Conservation (phyloP, 2,888 invertebrate genomes). For the Lymantria dispar region DNA sequence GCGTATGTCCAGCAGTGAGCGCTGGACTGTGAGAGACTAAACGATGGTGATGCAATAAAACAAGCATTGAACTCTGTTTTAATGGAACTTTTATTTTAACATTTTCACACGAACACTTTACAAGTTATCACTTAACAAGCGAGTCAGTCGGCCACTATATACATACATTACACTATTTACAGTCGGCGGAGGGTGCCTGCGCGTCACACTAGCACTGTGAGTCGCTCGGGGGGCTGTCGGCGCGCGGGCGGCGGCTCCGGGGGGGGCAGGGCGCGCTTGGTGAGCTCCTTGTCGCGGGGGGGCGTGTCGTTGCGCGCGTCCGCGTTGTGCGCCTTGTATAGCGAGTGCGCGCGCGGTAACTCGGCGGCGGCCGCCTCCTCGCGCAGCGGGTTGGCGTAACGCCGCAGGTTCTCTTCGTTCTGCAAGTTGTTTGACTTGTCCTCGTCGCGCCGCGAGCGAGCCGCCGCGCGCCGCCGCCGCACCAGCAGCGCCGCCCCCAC, state of each 20-base stretch:
- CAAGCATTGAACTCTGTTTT: slow-evolving; percentile 22
- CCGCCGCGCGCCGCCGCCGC: slow-evolving; percentile 47
- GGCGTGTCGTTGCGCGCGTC: slow-evolving; percentile 93
- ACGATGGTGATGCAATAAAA: neutral
- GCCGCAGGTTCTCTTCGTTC: slow-evolving; percentile 93
- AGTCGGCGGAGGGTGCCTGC: slow-evolving; percentile 30
- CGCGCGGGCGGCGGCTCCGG: slow-evolving; percentile 61
- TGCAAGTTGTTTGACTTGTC: slow-evolving; percentile 95
- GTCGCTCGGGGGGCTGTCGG: slow-evolving; percentile 64
- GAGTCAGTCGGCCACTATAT: slow-evolving; percentile 60
- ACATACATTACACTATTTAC: slow-evolving; percentile 74
- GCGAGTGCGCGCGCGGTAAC: slow-evolving; percentile 83
- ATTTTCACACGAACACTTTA: slow-evolving; percentile 55
- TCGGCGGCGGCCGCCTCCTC: slow-evolving; percentile 80
- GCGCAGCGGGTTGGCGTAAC: slow-evolving; percentile 91
- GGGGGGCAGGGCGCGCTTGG: slow-evolving; percentile 85
- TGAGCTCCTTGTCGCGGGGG: slow-evolving; percentile 89
- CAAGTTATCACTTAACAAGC: slow-evolving; percentile 64
- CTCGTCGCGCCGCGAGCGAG: slow-evolving; percentile 87
- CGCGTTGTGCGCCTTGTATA: slow-evolving; percentile 92
- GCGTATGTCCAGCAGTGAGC: too few relatives aligned
- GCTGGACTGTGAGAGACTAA: neutral
- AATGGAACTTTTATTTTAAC: slow-evolving; percentile 65
- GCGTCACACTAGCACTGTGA: slow-evolving; percentile 69
- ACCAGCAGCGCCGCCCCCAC: slow-evolving; percentile 54